These are phyloP conservation scores for Enteromius paludinosus DNA, from an alignment of 2,797 vertebrate species.

Conservation along the genomic window DNA sequence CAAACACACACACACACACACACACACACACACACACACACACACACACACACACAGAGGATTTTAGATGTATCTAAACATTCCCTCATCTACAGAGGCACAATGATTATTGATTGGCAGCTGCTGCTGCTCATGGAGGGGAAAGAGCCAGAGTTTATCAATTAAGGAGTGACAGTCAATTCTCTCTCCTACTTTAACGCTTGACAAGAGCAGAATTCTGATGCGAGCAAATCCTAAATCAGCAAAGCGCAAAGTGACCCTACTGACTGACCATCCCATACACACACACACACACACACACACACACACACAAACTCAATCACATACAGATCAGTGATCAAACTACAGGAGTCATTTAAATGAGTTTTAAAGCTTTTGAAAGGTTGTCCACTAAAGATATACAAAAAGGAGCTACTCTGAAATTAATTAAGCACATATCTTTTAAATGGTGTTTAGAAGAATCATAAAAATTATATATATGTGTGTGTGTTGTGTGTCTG, in stretches of 20 bases:
- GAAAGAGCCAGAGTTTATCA: conserved; percentile 84
- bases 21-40: no score
- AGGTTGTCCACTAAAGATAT: background rate
- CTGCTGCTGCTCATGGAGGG: conserved; percentile 10
- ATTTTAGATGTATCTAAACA: conserved; percentile 89
- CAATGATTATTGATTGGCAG: conserved; percentile 82
- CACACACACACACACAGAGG: conserved; percentile 41
- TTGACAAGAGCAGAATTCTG: conserved; percentile 71
- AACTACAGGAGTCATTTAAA: conserved; percentile 3
- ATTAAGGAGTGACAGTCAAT: conserved; percentile 89
- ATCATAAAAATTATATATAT: background rate
- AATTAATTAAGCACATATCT: background rate
- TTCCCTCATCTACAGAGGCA: conserved; percentile 73
- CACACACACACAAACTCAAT: background rate
- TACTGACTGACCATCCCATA: background rate
- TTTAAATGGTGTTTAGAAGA: background rate
- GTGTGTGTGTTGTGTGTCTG: no score
- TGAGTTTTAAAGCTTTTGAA: background rate
- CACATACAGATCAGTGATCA: background rate
- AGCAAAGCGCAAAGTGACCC: conserved; percentile 54
- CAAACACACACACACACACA: no score
- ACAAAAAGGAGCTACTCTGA: background rate
- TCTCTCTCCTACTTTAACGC: conserved; percentile 76
- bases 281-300: background rate
- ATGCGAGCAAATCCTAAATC: conserved; percentile 67